Evolutionary conservation across 2,797 vertebrate species (phyloP).

Genomic region (Odontamblyopus lacepedii): DNA sequence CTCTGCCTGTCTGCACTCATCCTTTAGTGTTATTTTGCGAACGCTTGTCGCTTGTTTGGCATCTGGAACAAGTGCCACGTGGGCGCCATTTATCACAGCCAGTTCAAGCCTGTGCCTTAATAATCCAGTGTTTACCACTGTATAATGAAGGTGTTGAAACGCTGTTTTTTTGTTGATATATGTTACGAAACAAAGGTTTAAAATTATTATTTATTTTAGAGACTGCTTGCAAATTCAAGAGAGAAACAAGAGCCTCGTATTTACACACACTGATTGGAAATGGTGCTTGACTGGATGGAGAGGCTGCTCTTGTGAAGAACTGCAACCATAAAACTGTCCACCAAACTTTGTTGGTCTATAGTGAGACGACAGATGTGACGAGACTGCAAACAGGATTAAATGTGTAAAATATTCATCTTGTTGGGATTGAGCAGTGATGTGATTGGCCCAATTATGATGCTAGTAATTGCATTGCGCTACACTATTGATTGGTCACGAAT

Average conservation of each 20-base stretch:
- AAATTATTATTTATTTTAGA: constrained; percentile 22
- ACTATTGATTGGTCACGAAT: constrained; percentile 8
- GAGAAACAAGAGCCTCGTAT: constrained; percentile 18
- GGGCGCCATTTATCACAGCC: constrained; percentile 38
- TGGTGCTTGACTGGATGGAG: constrained; percentile 16
- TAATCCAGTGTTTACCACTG: constrained; percentile 36
- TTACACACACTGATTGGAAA: constrained; percentile 28
- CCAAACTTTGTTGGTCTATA: background rate
- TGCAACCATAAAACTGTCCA: background rate
- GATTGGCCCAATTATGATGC: constrained; percentile 8
- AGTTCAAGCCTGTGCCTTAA: constrained; percentile 24
- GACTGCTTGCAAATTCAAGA: constrained; percentile 28
- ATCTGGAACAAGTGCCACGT: constrained; percentile 23
- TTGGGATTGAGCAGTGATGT: background rate
- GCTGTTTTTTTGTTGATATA: constrained; percentile 11
- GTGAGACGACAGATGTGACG: background rate
- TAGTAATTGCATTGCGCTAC: constrained; percentile 1
- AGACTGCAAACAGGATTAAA: background rate
- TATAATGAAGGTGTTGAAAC: constrained; percentile 23
- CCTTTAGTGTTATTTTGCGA: constrained; percentile 32
- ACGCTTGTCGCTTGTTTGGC: constrained; percentile 19
- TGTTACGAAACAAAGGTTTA: constrained; percentile 37
- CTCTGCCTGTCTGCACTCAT: constrained; percentile 29
- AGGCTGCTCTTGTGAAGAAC: background rate
- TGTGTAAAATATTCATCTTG: constrained; percentile 2